Conservation (phyloP, 2,888 invertebrate species). For the Artemia sp. region DNA sequence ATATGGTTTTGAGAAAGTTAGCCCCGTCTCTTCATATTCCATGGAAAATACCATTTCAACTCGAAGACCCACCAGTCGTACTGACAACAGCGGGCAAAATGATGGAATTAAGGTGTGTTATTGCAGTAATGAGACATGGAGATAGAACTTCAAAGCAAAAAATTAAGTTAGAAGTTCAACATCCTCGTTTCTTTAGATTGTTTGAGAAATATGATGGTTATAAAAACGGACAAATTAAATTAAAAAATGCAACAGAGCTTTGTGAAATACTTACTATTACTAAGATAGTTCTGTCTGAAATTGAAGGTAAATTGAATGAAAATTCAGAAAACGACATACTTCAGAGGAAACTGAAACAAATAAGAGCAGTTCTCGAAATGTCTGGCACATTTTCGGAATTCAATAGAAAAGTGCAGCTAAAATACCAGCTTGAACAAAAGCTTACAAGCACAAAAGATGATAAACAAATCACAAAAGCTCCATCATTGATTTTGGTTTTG, state of each 20-base stretch:
- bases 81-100: slow-evolving; percentile 98
- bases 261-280: too few species aligned
- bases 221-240: too few species aligned
- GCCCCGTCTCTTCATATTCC: slow-evolving; percentile 92
- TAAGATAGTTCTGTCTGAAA: too few species aligned
- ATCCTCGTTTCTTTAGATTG: slow-evolving; percentile 92
- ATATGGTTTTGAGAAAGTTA: slow-evolving; percentile 86
- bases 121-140: slow-evolving; percentile 91
- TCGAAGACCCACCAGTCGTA: slow-evolving; percentile 96
- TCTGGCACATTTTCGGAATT: slow-evolving; percentile 99
- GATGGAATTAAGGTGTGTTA: slow-evolving; percentile 65
- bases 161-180: slow-evolving; percentile 98
- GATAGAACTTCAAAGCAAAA: slow-evolving; percentile 98
- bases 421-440: slow-evolving; percentile 88
- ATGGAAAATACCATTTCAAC: slow-evolving; percentile 88
- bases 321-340: too few species aligned
- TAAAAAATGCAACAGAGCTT: too few species aligned
- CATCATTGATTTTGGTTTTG: slow-evolving; percentile 82
- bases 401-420: slow-evolving; percentile 98
- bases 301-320: too few species aligned
- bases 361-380: slow-evolving; percentile 39
- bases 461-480: slow-evolving; percentile 34
- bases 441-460: slow-evolving; percentile 38
- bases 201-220: slow-evolving; percentile 74
- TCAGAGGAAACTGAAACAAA: too few species aligned